A percentile compares a stretch with the other conserved stretches of the same genome.
These are phyloP conservation scores for Scrobipalpa costella DNA, from an alignment of 2,888 invertebrate genomes.

Conservation along the genomic window DNA sequence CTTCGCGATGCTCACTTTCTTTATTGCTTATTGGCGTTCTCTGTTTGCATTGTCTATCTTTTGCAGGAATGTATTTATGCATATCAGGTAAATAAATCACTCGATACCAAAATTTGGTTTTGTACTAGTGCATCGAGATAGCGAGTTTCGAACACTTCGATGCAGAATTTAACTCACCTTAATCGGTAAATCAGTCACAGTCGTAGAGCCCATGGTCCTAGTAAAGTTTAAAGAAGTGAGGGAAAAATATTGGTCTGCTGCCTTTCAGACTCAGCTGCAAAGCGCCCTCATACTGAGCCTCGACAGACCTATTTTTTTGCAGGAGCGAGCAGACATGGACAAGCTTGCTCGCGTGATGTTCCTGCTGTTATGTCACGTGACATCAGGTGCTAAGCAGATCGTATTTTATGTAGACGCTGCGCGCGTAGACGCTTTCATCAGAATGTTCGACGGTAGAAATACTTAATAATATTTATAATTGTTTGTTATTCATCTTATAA, in stretches of 20 bases:
- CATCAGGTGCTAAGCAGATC: constrained; percentile 65
- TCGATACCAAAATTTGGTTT: too few species aligned
- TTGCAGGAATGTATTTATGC: constrained; percentile 50
- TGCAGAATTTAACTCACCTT: too few species aligned
- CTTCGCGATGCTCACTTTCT: constrained; percentile 34
- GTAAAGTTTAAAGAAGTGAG: not conserved
- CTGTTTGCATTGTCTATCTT: constrained; percentile 43
- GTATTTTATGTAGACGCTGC: constrained; percentile 53
- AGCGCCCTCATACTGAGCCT: not conserved
- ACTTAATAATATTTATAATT: too few species aligned
- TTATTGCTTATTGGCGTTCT: constrained; percentile 43
- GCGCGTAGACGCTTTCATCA: constrained; percentile 44
- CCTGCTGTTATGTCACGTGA: constrained; percentile 69
- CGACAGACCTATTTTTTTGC: constrained; percentile 1
- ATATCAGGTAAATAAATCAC: constrained; percentile 42
- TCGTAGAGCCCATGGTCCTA: not conserved
- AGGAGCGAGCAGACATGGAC: constrained; percentile 61
- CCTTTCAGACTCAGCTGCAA: not conserved
- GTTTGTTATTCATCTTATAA: too few species aligned
- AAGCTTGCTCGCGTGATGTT: constrained; percentile 70
- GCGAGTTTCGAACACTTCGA: too few species aligned
- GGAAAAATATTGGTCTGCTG: too few species aligned
- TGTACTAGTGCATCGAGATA: too few species aligned
- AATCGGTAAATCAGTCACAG: not conserved
- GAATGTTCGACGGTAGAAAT: constrained; percentile 44